A percentile compares a stretch with the other conserved stretches of the same genome.
phyloP scores from a whole-genome alignment of 1,140 invertebrate species.

The Asbolus verrucosus region DNA sequence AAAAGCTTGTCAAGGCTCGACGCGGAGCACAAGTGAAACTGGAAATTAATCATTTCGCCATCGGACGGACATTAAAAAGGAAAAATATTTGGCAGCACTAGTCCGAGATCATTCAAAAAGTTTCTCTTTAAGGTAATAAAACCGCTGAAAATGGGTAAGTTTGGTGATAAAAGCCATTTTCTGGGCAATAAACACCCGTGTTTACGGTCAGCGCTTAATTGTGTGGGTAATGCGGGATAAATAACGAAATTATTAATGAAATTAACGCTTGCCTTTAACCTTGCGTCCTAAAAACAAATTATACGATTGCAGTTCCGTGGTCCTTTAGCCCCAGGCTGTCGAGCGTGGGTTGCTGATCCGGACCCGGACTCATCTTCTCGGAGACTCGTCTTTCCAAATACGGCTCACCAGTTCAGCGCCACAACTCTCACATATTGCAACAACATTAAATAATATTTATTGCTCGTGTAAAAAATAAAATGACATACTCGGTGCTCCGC shows the following conservation, averaged over 20 bases:
- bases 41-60: too few species aligned
- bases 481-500: slow-evolving; percentile 38
- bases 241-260: slow-evolving; percentile 36
- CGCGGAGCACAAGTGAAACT: too few species aligned
- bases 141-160: background rate
- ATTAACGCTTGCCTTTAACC: slow-evolving; percentile 29
- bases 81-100: slow-evolving; percentile 1
- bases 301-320: slow-evolving; percentile 48
- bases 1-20: slow-evolving; percentile 25
- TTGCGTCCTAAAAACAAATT: slow-evolving; percentile 15
- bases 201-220: slow-evolving; percentile 24
- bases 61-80: slow-evolving; percentile 2
- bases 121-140: slow-evolving; percentile 31
- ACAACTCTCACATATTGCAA: slow-evolving; percentile 56
- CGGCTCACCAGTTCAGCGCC: slow-evolving; percentile 52
- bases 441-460: slow-evolving; percentile 60
- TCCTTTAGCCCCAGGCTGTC: slow-evolving; percentile 40
- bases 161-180: slow-evolving; percentile 1
- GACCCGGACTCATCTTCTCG: slow-evolving; percentile 53
- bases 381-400: slow-evolving; percentile 57
- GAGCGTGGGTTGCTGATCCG: slow-evolving; percentile 52
- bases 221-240: slow-evolving; percentile 15
- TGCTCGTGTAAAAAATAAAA: slow-evolving; percentile 53
- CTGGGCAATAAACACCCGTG: slow-evolving; percentile 10
- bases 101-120: slow-evolving; percentile 19